Evolutionary conservation across 2,113 vertebrate genomes (phyloP), one percentile per base, ranked within the genome.

Genomic region (Parus major): DNA sequence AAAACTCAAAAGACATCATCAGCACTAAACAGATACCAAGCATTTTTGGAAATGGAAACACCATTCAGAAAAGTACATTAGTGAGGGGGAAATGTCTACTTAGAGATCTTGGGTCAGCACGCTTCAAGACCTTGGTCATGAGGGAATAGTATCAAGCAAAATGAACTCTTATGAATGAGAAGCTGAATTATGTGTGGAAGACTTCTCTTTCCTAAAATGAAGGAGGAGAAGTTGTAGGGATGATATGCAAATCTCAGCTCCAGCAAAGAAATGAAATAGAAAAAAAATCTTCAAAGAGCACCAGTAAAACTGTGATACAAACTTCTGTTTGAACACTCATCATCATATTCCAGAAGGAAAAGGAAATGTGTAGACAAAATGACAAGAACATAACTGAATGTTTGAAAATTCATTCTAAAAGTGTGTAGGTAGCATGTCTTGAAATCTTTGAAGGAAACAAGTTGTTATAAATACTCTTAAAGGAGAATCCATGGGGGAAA

Each of bases 101-200:
- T 80, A 19, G 31, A 76, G 35, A 21, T 46, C 81, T 83, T 65
- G 35, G 24, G 61, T 93, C 28, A 24, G 24, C 0, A 3, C 12
- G 5, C 35, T 88, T 83, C 72, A 73, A 70, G 55, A 83, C 39
- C 29, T 70, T 3, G 1, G 36, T 36, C 20, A 56, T 70, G 56
- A 83, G 9, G 11, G 11, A 88, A 10, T 23, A 81, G 31, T 24
- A 56, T 44, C n/a, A 70, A 89, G n/a, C 7, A 70, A 94, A 78
- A 47, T n/a, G 17, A 49, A 46, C 2, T 3, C 35, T 55, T 55
- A 0, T 50, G 35, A 28, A 50, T 0, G 0, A 68, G 70, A 23
- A 72, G 15, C 46, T 50, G 21, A 86, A 21, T 64, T 91, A 25
- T 28, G 14, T 39, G 39, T 10, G 8, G 23, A 88, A 90, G 50